Evolutionary conservation across 2,797 vertebrate species (phyloP), one percentile per base, ranked within the genome.

Genomic region (Helostoma temminkii): DNA sequence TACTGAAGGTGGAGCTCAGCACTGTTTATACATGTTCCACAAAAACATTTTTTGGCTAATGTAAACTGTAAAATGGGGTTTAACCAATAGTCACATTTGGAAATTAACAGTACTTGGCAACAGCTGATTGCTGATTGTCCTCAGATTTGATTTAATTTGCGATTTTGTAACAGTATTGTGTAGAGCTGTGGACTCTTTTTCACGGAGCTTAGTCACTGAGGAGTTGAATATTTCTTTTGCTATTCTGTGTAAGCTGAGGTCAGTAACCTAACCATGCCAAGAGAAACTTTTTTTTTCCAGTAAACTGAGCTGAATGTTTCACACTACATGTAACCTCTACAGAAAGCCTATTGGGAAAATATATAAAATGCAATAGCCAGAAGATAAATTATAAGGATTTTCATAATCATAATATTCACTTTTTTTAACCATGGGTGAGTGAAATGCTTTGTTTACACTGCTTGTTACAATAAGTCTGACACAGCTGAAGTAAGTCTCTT

Each of bases 1-100:
- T 99, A 39, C 66, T 97, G n/a, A 98, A 98, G 88, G 93, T 92
- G 54, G 36, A 81, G 73, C 3, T 34, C 39, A 50, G 19, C 4
- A 6, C 4, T 53, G 5, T 14, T 3, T 5, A 12, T 59, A 6
- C 22, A 6, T 45, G 22, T 52, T 43, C 39, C 26, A 46, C 57
- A 12, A 36, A 36, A 11, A 28, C 5, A 1, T 22, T n/a, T 46
- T 19, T 39, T 12, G 24, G 10, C 47, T 70, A 15, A 41, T 45
- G 56, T 60, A 14, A 5, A 22, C 7, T 18, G 10, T 54, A 36
- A 16, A 43, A 48, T 46, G 58, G 5, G 12, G 18, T 43, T 70
- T n/a, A 39, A 28, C 15, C 4, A 19, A 2, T 11, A 5, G n/a
- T 43, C 39, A 14, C 1, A 5, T 7, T 9, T 41, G 9, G 34